These are phyloP conservation scores for Todiramphus saurophagus DNA, from an alignment of 2,113 vertebrate genomes.

Conservation along the genomic window DNA sequence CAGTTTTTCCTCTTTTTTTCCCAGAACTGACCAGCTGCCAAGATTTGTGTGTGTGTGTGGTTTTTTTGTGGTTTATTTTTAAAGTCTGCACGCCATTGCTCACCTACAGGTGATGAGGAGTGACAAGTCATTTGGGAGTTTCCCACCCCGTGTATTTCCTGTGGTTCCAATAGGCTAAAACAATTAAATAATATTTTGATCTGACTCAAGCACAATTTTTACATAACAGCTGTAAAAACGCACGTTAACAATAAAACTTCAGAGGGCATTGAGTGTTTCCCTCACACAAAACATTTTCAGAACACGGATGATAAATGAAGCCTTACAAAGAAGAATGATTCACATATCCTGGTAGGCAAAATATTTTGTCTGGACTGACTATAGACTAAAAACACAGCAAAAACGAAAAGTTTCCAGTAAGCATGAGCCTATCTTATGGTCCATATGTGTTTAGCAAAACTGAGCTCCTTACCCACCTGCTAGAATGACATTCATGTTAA, in stretches of 20 bases:
- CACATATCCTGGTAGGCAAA: constrained; percentile 65
- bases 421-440: background rate
- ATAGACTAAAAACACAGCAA: constrained; percentile 31
- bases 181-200: constrained; percentile 69
- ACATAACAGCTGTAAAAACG: constrained; percentile 63
- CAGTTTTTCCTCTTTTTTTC: background rate
- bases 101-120: constrained; percentile 11
- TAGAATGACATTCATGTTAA: background rate
- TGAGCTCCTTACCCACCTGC: background rate
- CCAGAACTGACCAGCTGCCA: constrained; percentile 29
- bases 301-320: constrained; percentile 37
- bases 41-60: background rate
- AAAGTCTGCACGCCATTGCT: background rate
- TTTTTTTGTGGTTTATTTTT: background rate
- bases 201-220: constrained; percentile 28
- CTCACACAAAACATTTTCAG: constrained; percentile 44
- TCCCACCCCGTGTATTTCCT: constrained; percentile 53
- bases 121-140: constrained; percentile 20
- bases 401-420: constrained; percentile 55
- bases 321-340: constrained; percentile 60
- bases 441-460: background rate
- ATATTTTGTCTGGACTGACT: constrained; percentile 66
- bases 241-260: constrained; percentile 33
- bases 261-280: background rate
- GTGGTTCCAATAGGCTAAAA: constrained; percentile 47